Evolutionary conservation across 2,888 invertebrate genomes (phyloP).

Genomic region (Agriopis aurantiaria): DNA sequence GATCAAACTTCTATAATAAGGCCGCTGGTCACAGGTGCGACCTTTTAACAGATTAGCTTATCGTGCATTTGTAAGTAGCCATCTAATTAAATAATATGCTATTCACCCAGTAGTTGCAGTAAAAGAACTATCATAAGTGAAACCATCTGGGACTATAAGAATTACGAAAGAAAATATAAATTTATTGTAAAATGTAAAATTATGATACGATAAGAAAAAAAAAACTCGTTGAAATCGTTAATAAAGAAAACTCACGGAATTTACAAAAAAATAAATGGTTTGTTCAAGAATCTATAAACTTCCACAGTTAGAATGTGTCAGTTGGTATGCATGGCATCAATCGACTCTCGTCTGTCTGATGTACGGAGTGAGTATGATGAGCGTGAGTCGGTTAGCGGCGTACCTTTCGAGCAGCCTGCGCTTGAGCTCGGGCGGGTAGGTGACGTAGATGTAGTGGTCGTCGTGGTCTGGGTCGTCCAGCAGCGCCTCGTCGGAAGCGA

Average conservation of each 20-base stretch:
- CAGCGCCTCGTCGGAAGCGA: slow-evolving; percentile 72
- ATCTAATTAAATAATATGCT: background rate
- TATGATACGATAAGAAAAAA: too few species aligned
- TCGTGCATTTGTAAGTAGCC: too few species aligned
- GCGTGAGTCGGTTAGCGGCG: slow-evolving; percentile 71
- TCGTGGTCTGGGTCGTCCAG: slow-evolving; percentile 85
- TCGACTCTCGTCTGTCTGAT: slow-evolving; percentile 75
- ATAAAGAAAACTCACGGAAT: too few species aligned
- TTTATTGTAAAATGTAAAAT: too few species aligned
- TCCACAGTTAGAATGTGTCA: background rate
- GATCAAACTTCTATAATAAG: too few species aligned
- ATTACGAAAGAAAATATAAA: too few species aligned
- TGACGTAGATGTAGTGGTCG: slow-evolving; percentile 94
- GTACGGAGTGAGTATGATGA: slow-evolving; percentile 73
- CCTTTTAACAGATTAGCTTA: too few species aligned
- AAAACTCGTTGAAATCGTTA: too few species aligned
- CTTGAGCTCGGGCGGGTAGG: slow-evolving; percentile 95
- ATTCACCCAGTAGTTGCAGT: background rate
- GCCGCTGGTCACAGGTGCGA: too few species aligned
- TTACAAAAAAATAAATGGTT: too few species aligned
- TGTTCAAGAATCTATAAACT: background rate
- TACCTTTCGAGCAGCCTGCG: slow-evolving; percentile 93
- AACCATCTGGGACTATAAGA: too few species aligned
- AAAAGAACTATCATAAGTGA: background rate
- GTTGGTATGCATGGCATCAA: slow-evolving; percentile 20